Evolutionary conservation across 1,140 invertebrate species (phyloP).

Genomic region (Drosophila triauraria): DNA sequence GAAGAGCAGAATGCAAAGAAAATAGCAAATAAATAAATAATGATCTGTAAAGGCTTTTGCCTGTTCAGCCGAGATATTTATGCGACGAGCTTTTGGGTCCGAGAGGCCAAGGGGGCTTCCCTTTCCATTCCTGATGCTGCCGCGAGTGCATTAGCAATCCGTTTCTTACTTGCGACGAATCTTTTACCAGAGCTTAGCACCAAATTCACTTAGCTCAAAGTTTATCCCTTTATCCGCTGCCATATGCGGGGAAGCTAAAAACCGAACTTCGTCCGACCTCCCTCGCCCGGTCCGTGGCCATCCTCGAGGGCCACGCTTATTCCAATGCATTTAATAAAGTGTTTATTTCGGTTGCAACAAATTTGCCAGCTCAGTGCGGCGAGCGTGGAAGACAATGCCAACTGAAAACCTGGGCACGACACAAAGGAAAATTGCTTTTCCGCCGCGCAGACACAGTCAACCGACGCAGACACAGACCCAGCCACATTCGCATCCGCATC

Average conservation of each 20-base stretch:
- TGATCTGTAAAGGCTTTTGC: constrained; percentile 54
- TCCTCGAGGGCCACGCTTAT: constrained; percentile 55
- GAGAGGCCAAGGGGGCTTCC: neutral
- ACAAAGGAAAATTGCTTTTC: constrained; percentile 84
- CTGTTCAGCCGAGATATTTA: constrained; percentile 52
- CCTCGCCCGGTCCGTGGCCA: neutral
- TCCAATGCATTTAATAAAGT: constrained; percentile 84
- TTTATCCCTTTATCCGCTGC: constrained; percentile 33
- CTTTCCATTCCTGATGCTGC: neutral
- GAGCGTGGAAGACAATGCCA: constrained; percentile 67
- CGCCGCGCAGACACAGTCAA: constrained; percentile 59
- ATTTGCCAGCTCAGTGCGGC: constrained; percentile 79
- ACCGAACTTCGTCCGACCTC: constrained; percentile 2
- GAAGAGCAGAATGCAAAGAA: constrained; percentile 34
- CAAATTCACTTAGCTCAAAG: constrained; percentile 72
- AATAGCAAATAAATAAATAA: constrained; percentile 53
- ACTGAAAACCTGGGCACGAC: constrained; percentile 76
- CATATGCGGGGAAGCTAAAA: constrained; percentile 35
- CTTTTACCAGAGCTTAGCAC: constrained; percentile 63
- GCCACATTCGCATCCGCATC: constrained; percentile 17
- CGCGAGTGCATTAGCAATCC: constrained; percentile 38
- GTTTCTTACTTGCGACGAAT: constrained; percentile 38
- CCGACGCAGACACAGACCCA: constrained; percentile 7
- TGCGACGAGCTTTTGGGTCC: constrained; percentile 9
- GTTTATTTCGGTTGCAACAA: constrained; percentile 82